Percentiles rank a stretch among this genome's conserved stretches.
phyloP scores from a whole-genome alignment of 2,888 invertebrate species.

The Antheraea assamensis region DNA sequence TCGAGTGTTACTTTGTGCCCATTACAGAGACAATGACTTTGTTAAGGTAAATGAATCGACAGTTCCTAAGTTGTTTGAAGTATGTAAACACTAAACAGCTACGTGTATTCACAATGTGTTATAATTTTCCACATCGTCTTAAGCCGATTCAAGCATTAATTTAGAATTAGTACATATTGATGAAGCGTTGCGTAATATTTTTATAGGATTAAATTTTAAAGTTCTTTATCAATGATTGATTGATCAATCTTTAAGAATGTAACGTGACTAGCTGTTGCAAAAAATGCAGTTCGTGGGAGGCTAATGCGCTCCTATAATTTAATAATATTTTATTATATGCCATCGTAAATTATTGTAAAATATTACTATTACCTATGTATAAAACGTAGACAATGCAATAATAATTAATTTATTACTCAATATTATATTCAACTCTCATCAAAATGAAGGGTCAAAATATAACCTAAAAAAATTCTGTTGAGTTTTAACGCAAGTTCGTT shows the following conservation, averaged over 20 bases:
- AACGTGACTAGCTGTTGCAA: constrained; percentile 13
- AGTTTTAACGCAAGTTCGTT: neutral
- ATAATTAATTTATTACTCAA: too few species aligned
- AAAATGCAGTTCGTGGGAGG: constrained; percentile 12
- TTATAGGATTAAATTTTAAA: constrained; percentile 32
- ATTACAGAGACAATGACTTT: constrained; percentile 32
- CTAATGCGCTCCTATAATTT: constrained; percentile 2
- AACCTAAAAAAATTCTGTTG: neutral
- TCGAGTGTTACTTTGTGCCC: constrained; percentile 29
- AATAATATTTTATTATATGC: neutral
- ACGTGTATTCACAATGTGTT: constrained; percentile 35
- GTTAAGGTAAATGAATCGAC: constrained; percentile 41
- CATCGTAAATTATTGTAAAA: neutral
- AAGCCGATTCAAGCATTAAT: constrained; percentile 32
- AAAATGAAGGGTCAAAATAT: too few species aligned
- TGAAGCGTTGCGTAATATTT: constrained; percentile 37
- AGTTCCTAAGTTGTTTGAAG: constrained; percentile 28
- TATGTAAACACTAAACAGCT: constrained; percentile 39
- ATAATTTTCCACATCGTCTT: constrained; percentile 35
- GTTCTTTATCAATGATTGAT: constrained; percentile 26
- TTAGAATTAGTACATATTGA: constrained; percentile 40
- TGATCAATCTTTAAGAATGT: constrained; percentile 29
- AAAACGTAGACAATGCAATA: too few species aligned
- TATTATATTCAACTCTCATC: too few species aligned
- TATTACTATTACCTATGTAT: neutral